Conservation (phyloP, 1,140 invertebrate genomes). For the Zaprionus inermis region DNA sequence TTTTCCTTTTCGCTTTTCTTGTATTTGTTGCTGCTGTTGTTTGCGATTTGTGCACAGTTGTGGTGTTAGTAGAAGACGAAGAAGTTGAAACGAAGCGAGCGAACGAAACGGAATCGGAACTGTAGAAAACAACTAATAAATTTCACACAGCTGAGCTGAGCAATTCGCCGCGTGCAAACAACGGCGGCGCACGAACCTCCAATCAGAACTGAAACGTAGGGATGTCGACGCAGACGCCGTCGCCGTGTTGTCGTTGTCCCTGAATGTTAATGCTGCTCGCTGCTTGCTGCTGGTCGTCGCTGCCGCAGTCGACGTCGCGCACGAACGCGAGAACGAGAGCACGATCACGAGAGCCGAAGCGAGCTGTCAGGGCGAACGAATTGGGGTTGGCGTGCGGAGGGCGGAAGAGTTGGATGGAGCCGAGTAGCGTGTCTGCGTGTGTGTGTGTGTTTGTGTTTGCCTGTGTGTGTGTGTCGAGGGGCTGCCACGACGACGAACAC, state of each 20-base stretch:
- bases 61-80: constrained; percentile 24
- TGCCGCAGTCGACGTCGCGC: constrained; percentile 30
- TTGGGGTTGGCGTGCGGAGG: constrained; percentile 23
- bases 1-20: constrained; percentile 35
- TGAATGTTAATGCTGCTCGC: constrained; percentile 57
- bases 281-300: constrained; percentile 30
- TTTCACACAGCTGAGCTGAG: constrained; percentile 72
- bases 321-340: constrained; percentile 50
- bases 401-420: constrained; percentile 63
- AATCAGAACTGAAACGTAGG: constrained; percentile 81
- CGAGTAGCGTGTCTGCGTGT: constrained; percentile 45
- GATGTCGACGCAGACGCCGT: constrained; percentile 71
- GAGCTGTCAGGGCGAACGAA: constrained; percentile 35
- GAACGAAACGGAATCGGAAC: constrained; percentile 56
- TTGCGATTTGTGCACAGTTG: constrained; percentile 48
- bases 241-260: constrained; percentile 73
- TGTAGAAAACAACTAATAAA: constrained; percentile 60
- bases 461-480: constrained; percentile 35
- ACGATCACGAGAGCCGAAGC: constrained; percentile 52
- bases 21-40: constrained; percentile 23
- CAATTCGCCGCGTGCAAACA: constrained; percentile 71
- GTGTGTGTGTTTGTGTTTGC: constrained; percentile 27
- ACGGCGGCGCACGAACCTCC: constrained; percentile 77
- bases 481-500: constrained; percentile 65
- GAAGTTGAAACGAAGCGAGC: constrained; percentile 30